Evolutionary conservation across 2,888 invertebrate genomes (phyloP), one percentile per base, ranked within the genome.

Genomic region (Cryptocephalus moraei): DNA sequence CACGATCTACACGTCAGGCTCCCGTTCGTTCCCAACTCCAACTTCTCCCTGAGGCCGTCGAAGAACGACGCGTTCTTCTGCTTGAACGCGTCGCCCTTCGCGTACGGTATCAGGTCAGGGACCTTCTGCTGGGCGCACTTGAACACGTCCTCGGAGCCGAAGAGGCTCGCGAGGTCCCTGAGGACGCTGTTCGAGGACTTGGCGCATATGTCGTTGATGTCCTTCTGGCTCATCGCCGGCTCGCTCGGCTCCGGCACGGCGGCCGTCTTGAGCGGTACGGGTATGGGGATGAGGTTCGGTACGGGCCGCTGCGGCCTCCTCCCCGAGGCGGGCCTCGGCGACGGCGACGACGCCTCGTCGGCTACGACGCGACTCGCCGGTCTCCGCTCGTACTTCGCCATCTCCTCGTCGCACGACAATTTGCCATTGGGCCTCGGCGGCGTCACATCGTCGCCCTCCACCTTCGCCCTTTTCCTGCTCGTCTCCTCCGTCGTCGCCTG

Each of bases 31-130:
- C 78, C 78, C 10, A 79, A 75, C 53, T 84, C 74, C 43, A 86
- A 69, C 63, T 84, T 82, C 67, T 86, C 84, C 70, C 88, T 87
- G 33, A 91, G 71, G 65, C 81, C 83, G 62, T 91, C 89, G 62
- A 91, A 89, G 66, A 90, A 89, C 39, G 86, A 86, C 39, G 82
- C 80, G 59, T 82, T 83, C 66, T 84, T 84, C 69, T 80, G 81
- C 56, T 76, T 76, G 56, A 76, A 74, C 13, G 67, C 60, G 12
- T 55, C 57, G 32, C 46, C 52, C 41, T 43, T 46, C 10, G 11
- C 40, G 47, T 62, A 56, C 34, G 67, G 66, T 49, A 65, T 62
- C 48, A 68, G 62, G 51, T 66, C 67, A 45, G 68, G 66, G 47
- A 67, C 62, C 53, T 65, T 64, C 39, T 51, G 54, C 43, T 50